phyloP scores from a whole-genome alignment of 2,888 invertebrate genomes.

The Acanthopleura granulata region DNA sequence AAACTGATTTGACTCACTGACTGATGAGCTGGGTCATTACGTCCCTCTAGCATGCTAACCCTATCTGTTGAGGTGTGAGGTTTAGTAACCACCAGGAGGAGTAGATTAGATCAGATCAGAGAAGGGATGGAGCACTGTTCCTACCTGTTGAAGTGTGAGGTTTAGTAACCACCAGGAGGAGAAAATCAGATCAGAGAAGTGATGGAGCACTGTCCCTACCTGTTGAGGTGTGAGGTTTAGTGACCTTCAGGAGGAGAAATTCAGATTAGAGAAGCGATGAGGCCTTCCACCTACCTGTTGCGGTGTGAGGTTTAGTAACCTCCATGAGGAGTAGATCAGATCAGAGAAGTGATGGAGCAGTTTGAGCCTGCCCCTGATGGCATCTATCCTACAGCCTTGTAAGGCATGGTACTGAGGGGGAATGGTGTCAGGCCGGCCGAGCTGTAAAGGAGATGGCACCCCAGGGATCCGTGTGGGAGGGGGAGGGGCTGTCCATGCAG shows the following conservation, averaged over 20 bases:
- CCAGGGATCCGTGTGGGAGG: conserved; percentile 72
- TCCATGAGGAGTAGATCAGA: conserved; percentile 75
- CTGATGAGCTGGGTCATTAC: too few species aligned
- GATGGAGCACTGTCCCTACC: conserved; percentile 69
- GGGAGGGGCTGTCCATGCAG: conserved; percentile 75
- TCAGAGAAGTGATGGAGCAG: conserved; percentile 77
- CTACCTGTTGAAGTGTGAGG: not conserved
- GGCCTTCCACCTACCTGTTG: conserved; percentile 60
- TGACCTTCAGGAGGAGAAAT: conserved; percentile 75
- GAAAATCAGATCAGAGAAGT: conserved; percentile 75
- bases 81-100: conserved; percentile 72
- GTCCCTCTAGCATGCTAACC: too few species aligned
- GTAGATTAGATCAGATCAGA: conserved; percentile 75
- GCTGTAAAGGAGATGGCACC: conserved; percentile 71
- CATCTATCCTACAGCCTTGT: conserved; percentile 71
- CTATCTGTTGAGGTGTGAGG: conserved; percentile 28
- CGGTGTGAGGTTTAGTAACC: conserved; percentile 58
- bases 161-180: conserved; percentile 5
- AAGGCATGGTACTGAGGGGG: conserved; percentile 75
- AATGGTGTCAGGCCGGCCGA: conserved; percentile 73
- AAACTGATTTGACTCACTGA: too few species aligned
- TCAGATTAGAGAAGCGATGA: conserved; percentile 76
- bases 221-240: conserved; percentile 50
- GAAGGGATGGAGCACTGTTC: conserved; percentile 8
- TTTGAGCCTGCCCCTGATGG: conserved; percentile 74